Base-by-base conservation (phyloP, 2,888 invertebrate genomes). In the Rhyacophila evoluta region DNA sequence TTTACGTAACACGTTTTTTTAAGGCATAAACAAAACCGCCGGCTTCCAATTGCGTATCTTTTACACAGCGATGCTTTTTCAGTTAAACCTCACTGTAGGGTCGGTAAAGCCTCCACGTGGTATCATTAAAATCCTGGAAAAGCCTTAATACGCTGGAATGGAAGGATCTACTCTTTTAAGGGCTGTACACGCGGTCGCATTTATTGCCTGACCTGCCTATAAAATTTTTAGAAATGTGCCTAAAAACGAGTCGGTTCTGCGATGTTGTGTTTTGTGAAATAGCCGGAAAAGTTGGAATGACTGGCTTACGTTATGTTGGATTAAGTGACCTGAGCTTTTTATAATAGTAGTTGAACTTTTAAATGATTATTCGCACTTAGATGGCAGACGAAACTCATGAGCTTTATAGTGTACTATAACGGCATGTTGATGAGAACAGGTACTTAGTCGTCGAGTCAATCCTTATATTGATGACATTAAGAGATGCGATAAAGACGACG, bases 91-190 rank as follows among this genome's bases (percentile, higher is more conserved):
- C 19, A 55, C 19, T 55, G 55, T 19, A 55, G 55, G 55, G 55
- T 55, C 55, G 55, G 19, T 55, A 55, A 55, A 55, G 55, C 55
- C 55, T 25, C 55, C 55, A 25, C 55, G 55, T 55, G 55, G 55
- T 55, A 55, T 55, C 55, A 55, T 55, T 55, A 55, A 55, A 55
- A 55, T 55, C 55, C 55, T 55, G 55, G 55, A 55, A 39, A 55
- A 55, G 25, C 55, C 55, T 55, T 55, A 55, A 55, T 55, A 55
- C 55, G 55, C 25, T 19, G 55, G 55, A 55, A 55, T 19, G 55
- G 55, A 12, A 55, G 55, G 19, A 12, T 19, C 10, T 19, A 55
- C 55, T 55, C 55, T 55, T 55, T 55, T 55, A 55, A 19, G 19
- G 55, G 55, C 19, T 55, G 19, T 55, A 55, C 25, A 55, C 19